phyloP scores from a whole-genome alignment of 2,888 invertebrate species.

The Leucophenga montana region DNA sequence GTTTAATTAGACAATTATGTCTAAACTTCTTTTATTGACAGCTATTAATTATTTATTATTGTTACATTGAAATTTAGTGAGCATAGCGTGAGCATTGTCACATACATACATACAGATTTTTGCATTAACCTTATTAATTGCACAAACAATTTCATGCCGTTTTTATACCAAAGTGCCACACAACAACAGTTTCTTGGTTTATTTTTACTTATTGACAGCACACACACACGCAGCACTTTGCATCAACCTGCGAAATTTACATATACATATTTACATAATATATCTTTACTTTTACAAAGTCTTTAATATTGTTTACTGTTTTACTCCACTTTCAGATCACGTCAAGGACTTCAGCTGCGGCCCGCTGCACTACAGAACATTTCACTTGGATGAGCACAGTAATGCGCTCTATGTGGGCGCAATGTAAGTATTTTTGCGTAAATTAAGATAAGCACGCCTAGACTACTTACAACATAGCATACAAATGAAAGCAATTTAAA shows the following conservation, averaged over 20 bases:
- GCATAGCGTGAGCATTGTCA: no score
- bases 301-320: conserved; percentile 2
- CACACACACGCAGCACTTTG: no score
- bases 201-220: no score
- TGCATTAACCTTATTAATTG: no score
- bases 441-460: not conserved
- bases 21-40: conserved; percentile 52
- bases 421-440: conserved; percentile 82
- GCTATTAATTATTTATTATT: conserved; percentile 33
- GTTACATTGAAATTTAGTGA: no score
- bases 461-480: not conserved
- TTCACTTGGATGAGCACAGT: conserved; percentile 88
- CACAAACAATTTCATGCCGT: no score
- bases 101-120: no score
- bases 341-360: conserved; percentile 94
- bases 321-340: conserved; percentile 82
- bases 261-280: no score
- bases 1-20: conserved; percentile 56
- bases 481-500: conserved; percentile 21
- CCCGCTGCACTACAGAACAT: conserved; percentile 91
- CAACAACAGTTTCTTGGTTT: no score
- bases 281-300: no score
- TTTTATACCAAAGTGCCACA: no score
- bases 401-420: conserved; percentile 94
- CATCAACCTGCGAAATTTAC: no score